Conservation (phyloP, 2,888 invertebrate genomes). For the Leucophenga montana region DNA sequence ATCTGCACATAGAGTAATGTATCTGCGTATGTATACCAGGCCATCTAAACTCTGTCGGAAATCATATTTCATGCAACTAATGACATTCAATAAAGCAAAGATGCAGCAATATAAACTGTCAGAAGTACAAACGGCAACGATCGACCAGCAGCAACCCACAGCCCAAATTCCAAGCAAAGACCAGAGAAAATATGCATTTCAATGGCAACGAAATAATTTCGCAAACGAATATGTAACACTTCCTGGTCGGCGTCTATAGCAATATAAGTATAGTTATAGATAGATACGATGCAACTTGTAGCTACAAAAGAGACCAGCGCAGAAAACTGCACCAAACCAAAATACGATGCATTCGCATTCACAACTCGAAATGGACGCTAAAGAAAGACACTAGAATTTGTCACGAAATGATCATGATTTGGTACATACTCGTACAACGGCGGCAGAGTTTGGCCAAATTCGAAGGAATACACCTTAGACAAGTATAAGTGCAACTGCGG, state of each 20-base stretch:
- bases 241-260: slow-evolving; percentile 27
- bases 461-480: slow-evolving; percentile 18
- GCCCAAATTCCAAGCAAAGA: neutral
- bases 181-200: slow-evolving; percentile 10
- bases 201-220: slow-evolving; percentile 29
- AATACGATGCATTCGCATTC: neutral
- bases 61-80: slow-evolving; percentile 23
- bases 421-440: neutral
- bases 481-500: slow-evolving; percentile 26
- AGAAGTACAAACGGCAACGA: neutral
- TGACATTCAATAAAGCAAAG: slow-evolving; percentile 24
- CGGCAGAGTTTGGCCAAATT: neutral
- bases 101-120: slow-evolving; percentile 6
- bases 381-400: slow-evolving; percentile 69
- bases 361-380: slow-evolving; percentile 35
- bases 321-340: neutral
- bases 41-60: slow-evolving; percentile 14
- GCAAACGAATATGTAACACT: slow-evolving; percentile 28
- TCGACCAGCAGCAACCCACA: slow-evolving; percentile 24
- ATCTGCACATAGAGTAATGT: too few species aligned
- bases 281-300: too few species aligned
- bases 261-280: neutral
- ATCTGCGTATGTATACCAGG: too few species aligned
- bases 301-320: neutral
- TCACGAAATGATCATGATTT: slow-evolving; percentile 67